phyloP scores from a whole-genome alignment of 2,797 vertebrate species.

The Lepilemur ruficaudatus region DNA sequence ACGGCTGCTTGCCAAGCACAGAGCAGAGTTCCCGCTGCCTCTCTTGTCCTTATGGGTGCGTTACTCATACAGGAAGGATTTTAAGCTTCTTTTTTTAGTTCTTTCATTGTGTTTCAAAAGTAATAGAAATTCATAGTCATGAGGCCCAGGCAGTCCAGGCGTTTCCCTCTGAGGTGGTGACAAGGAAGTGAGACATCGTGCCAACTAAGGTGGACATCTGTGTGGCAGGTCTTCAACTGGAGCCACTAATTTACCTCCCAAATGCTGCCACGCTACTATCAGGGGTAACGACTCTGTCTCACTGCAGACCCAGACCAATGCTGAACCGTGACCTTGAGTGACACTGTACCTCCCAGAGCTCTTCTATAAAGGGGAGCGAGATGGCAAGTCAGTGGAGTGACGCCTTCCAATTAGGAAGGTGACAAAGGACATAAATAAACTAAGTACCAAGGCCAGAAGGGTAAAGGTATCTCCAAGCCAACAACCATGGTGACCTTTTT shows the following conservation, averaged over 20 bases:
- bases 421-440: neutral
- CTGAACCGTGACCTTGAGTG: neutral
- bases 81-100: neutral
- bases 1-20: too few relatives aligned
- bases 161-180: neutral
- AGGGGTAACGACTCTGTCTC: neutral
- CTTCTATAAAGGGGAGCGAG: neutral
- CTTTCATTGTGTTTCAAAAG: neutral
- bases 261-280: neutral
- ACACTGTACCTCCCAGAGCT: neutral
- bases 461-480: neutral
- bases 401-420: neutral
- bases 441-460: neutral
- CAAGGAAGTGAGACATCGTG: neutral
- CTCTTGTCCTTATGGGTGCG: fast-evolving
- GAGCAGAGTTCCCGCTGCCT: fast-evolving
- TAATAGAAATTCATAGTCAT: neutral
- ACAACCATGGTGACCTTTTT: neutral
- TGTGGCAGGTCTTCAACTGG: neutral
- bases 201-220: neutral
- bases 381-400: neutral
- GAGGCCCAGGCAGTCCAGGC: neutral
- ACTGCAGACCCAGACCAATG: neutral
- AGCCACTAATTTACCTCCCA: neutral
- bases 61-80: neutral